Percentiles rank a stretch among this genome's conserved stretches.
These are phyloP conservation scores for Rhadina sibilatrix DNA, from an alignment of 2,113 vertebrate genomes.

Conservation along the genomic window DNA sequence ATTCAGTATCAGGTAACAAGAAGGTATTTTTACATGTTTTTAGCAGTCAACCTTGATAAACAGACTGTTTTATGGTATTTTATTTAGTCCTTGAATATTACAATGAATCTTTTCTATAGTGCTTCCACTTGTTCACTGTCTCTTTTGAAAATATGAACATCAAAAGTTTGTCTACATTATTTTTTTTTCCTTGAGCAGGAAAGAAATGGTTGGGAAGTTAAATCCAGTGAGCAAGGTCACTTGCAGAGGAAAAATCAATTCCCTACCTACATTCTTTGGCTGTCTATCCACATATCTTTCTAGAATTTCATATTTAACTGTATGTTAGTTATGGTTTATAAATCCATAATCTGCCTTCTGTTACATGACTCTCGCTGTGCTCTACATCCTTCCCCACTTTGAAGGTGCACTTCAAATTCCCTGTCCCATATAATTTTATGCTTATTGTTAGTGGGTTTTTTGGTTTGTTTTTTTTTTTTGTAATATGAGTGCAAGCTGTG, in stretches of 20 bases:
- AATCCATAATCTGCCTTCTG: neutral
- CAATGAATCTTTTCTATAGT: neutral
- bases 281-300: neutral
- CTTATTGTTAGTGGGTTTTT: neutral
- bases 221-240: neutral
- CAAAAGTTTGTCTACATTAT: neutral
- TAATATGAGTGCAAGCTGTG: rapidly evolving
- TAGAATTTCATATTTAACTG: neutral
- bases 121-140: neutral
- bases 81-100: neutral
- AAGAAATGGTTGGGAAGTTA: neutral
- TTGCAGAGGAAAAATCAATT: neutral
- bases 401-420: neutral
- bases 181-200: neutral
- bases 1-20: neutral
- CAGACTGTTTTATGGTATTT: neutral
- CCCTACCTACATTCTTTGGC: neutral
- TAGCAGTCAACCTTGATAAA: neutral
- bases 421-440: neutral
- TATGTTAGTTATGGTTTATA: neutral
- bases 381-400: neutral
- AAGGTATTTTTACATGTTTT: neutral
- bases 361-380: neutral
- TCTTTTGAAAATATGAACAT: neutral
- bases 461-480: neutral